phyloP scores from a whole-genome alignment of 2,888 invertebrate genomes.

The Octonoba sinensis region DNA sequence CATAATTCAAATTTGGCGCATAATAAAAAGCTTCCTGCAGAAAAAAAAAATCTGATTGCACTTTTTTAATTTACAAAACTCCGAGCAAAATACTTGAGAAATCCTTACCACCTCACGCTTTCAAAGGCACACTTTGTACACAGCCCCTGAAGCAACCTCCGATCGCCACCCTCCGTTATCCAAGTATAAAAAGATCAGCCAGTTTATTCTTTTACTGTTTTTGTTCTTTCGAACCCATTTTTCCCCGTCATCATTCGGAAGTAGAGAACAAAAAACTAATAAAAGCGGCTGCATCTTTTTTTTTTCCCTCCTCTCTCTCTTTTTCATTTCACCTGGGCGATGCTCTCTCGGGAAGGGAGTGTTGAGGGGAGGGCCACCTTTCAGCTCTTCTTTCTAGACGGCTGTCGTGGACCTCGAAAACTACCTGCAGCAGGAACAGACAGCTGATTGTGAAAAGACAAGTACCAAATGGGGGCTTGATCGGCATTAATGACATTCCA shows the following conservation, averaged over 20 bases:
- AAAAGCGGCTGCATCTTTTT: conserved; percentile 16
- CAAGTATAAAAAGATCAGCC: background rate
- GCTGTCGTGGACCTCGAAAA: too few species aligned
- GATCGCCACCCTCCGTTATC: conserved; percentile 12
- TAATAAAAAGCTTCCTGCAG: too few species aligned
- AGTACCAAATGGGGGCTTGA: too few species aligned
- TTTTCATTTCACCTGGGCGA: conserved; percentile 36
- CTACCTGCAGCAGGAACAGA: too few species aligned
- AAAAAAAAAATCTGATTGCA: too few species aligned
- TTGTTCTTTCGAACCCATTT: conserved; percentile 9
- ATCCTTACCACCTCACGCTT: too few species aligned
- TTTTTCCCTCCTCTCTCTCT: conserved; percentile 22
- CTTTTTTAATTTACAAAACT: too few species aligned
- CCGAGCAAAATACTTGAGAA: too few species aligned
- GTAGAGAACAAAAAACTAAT: conserved; percentile 33
- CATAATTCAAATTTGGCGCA: too few species aligned
- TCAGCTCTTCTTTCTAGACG: background rate
- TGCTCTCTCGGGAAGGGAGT: conserved; percentile 25
- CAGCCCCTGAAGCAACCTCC: conserved; percentile 19
- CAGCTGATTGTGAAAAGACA: too few species aligned
- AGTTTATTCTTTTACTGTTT: conserved; percentile 17
- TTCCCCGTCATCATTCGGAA: conserved; percentile 41
- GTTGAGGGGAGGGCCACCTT: conserved; percentile 16
- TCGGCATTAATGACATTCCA: too few species aligned
- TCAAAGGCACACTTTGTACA: too few species aligned